phyloP scores from a whole-genome alignment of 2,113 vertebrate species.

The Lepus americanus region DNA sequence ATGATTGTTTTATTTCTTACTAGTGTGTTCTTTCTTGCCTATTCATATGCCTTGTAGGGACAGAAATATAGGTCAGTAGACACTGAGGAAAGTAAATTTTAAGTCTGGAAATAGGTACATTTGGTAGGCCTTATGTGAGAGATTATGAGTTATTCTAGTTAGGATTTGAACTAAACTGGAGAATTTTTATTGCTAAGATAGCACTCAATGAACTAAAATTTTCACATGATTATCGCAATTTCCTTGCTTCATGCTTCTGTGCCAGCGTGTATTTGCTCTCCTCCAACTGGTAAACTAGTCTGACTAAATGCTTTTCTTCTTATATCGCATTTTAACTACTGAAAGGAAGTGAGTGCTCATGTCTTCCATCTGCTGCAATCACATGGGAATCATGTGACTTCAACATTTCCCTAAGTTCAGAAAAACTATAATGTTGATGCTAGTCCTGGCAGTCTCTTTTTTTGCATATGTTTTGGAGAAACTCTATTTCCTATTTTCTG shows the following conservation, averaged over 20 bases:
- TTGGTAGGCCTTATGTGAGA: background rate
- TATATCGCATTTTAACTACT: background rate
- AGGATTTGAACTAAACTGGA: background rate
- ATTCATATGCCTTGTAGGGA: background rate
- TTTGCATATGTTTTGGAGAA: background rate
- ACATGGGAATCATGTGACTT: background rate
- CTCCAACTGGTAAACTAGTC: background rate
- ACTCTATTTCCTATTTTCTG: background rate
- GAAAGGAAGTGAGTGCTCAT: background rate
- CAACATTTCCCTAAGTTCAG: background rate
- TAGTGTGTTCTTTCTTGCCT: background rate
- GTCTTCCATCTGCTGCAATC: fast-evolving
- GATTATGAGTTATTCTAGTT: background rate
- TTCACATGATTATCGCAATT: background rate
- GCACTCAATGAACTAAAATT: background rate
- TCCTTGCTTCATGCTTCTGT: background rate
- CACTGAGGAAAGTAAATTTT: background rate
- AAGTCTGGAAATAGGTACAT: background rate
- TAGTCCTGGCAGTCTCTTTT: background rate
- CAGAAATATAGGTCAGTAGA: background rate
- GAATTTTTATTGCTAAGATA: background rate
- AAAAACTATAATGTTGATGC: background rate
- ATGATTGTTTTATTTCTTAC: background rate
- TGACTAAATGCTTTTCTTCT: background rate
- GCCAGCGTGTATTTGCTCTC: background rate